Conservation (phyloP, 2,888 invertebrate species). For the Andricus quercusramuli region DNA sequence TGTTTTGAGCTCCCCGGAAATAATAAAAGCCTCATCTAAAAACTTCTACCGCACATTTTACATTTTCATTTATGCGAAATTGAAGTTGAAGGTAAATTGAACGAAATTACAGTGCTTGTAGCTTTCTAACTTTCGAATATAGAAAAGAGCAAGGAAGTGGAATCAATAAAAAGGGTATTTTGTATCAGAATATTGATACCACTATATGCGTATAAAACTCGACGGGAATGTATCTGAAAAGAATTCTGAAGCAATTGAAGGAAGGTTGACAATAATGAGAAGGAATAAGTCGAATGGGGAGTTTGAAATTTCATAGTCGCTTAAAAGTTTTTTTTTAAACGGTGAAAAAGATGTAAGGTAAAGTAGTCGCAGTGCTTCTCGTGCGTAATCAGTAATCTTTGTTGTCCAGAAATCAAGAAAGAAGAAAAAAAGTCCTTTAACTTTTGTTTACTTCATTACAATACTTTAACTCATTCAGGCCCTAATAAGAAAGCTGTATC, state of each 20-base stretch:
- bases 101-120: not conserved
- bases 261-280: conserved; percentile 9
- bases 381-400: not conserved
- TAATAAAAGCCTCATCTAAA: not conserved
- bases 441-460: not conserved
- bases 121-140: not conserved
- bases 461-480: not conserved
- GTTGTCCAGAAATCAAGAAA: not conserved
- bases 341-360: not conserved
- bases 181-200: not conserved
- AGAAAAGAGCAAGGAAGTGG: conserved; percentile 4
- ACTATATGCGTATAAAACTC: conserved; percentile 12
- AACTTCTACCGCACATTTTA: not conserved
- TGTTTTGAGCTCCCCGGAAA: too few species aligned
- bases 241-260: not conserved
- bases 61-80: not conserved
- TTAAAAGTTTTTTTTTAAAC: not conserved
- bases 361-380: not conserved
- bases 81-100: not conserved
- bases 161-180: not conserved
- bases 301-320: not conserved
- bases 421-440: not conserved
- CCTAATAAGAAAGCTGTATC: not conserved
- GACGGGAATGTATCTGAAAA: not conserved
- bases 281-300: not conserved